Conservation (phyloP, 2,113 vertebrate genomes). For the Montifringilla adamsi region DNA sequence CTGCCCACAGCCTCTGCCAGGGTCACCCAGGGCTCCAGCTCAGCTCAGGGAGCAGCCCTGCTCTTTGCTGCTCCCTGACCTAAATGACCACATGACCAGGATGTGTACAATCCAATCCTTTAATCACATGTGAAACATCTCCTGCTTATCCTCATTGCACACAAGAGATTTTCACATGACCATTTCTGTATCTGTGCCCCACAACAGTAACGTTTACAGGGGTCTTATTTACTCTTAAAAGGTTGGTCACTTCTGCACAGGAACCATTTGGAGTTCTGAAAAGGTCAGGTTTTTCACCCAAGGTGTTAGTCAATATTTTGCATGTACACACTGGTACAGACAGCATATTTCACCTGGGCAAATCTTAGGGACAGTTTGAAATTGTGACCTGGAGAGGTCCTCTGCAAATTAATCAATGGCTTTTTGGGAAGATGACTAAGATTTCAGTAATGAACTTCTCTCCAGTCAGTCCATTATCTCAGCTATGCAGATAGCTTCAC, state of each 20-base stretch:
- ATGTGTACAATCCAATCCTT: rapidly evolving
- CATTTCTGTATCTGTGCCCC: not conserved
- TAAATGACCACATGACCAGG: too few species aligned
- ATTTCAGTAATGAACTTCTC: not conserved
- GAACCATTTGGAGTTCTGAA: not conserved
- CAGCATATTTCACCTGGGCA: not conserved
- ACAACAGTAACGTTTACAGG: not conserved
- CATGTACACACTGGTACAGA: not conserved
- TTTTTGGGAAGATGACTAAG: not conserved
- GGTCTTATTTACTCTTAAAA: not conserved
- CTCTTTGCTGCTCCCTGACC: not conserved
- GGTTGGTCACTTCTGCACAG: not conserved
- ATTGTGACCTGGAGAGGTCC: not conserved
- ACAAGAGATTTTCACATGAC: not conserved
- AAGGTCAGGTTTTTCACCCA: not conserved
- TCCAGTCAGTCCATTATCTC: not conserved
- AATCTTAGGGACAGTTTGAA: not conserved
- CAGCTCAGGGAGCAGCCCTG: not conserved
- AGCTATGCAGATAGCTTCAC: not conserved
- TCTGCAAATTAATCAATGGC: not conserved
- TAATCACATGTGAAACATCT: not conserved
- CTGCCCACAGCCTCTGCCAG: rapidly evolving
- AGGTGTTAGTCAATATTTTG: not conserved
- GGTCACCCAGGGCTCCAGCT: not conserved
- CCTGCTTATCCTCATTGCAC: not conserved